Percentiles rank a stretch among this genome's conserved stretches.
Conservation (phyloP, 1,140 invertebrate genomes). For the Aphidius ervi region DNA sequence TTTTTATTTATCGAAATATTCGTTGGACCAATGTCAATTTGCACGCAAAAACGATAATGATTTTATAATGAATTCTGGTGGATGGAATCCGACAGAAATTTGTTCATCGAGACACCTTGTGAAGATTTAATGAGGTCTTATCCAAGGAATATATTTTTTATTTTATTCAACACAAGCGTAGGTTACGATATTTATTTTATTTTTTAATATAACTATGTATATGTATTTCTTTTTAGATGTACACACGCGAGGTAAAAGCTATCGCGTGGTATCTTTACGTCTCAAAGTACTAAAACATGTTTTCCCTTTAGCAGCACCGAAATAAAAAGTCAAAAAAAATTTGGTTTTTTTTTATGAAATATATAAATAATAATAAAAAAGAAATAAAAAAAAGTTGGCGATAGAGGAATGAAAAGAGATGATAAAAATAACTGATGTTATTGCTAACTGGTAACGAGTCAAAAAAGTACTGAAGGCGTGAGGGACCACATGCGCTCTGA, state of each 20-base stretch:
- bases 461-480: conserved; percentile 31
- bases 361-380: background rate
- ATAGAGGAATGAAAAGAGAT: conserved; percentile 30
- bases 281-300: conserved; percentile 49
- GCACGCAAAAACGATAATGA: no score
- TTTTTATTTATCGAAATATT: background rate
- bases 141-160: background rate
- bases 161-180: background rate
- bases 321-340: conserved; percentile 13
- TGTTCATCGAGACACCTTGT: conserved; percentile 6
- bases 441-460: conserved; percentile 47
- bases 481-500: background rate
- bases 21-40: no score
- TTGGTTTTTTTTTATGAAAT: background rate
- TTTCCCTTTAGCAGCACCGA: conserved; percentile 27
- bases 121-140: conserved; percentile 10
- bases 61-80: conserved; percentile 8
- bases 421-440: conserved; percentile 50
- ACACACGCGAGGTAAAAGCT: conserved; percentile 23
- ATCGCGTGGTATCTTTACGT: conserved; percentile 41
- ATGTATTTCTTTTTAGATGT: no score
- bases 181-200: no score
- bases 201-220: no score
- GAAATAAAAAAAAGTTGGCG: background rate
- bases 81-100: conserved; percentile 1